Evolutionary conservation across 1,140 invertebrate genomes (phyloP).

Genomic region (Conopomorpha cramerella): DNA sequence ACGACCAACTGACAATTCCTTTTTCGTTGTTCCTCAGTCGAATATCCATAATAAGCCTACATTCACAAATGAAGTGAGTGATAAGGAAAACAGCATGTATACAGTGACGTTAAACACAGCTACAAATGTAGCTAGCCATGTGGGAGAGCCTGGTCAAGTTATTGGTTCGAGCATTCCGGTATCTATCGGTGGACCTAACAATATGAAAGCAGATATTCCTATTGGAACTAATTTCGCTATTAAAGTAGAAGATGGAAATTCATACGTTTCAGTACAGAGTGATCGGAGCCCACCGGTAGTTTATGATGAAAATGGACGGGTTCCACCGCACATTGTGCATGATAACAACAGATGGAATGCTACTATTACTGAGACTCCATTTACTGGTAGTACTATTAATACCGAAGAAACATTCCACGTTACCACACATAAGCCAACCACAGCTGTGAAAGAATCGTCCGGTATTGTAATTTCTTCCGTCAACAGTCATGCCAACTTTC

Average conservation of each 20-base stretch:
- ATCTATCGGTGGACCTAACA: slow-evolving; percentile 21
- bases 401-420: too few species aligned
- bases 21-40: slow-evolving; percentile 12
- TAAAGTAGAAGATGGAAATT: slow-evolving; percentile 41
- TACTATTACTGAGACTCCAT: slow-evolving; percentile 15
- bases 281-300: slow-evolving; percentile 17
- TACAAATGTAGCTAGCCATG: slow-evolving; percentile 27
- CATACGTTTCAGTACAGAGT: slow-evolving; percentile 24
- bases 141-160: slow-evolving; percentile 18
- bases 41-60: slow-evolving; percentile 23
- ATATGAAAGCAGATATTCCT: slow-evolving; percentile 48
- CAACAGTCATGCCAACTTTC: slow-evolving; percentile 56
- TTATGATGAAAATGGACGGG: slow-evolving; percentile 16
- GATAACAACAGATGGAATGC: slow-evolving; percentile 40
- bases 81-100: slow-evolving; percentile 25
- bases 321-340: slow-evolving; percentile 16
- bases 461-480: slow-evolving; percentile 10
- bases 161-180: slow-evolving; percentile 36
- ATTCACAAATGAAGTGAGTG: slow-evolving; percentile 8
- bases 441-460: slow-evolving; percentile 1
- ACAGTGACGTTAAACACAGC: slow-evolving; percentile 34
- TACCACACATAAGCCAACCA: too few species aligned
- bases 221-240: slow-evolving; percentile 57
- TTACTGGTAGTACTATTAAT: slow-evolving; percentile 3
- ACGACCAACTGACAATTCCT: too few species aligned